Base-by-base conservation (phyloP, 2,888 invertebrate genomes). In the Cataglyphis livida region DNA sequence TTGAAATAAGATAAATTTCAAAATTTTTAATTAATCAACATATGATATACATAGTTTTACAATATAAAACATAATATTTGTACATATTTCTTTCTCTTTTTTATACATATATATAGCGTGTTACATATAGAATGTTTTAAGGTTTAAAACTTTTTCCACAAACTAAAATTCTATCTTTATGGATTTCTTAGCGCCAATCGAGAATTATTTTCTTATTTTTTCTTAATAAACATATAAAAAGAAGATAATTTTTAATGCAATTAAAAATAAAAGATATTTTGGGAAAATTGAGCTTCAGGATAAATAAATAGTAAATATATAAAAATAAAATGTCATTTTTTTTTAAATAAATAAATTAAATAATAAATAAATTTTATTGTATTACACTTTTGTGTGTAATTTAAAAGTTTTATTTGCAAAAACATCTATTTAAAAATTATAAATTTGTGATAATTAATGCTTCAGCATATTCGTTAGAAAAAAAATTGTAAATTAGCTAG, bases 71-170 rank as follows among this genome's bases (percentile, higher is more conserved):
- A 25, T 5, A 73, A 44, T 48, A 6, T 73, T 10, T 35, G 3
- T 57, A 25, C 1, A 28, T 28, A 28, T 3, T 0, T 41, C 51
- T 18, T 32, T 64, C 38, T 6, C 6, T 35, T 6, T 35, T 6
- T 35, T 0, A 38, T 38, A 10, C 3, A 41, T 41, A 38, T 9
- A 1, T 41, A 41, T 57, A 41, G 28, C 41, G 6, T 59, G 2
- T 3, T 0, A 15, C 10, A 25, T 18, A 6, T 0, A 59, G 10
- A 3, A 21, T 41, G 0, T 41, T 10, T 38, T 4, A 41, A 73
- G 54, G 35, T 70, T 7, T 70, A 32, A 68, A 15, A n/a, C 15
- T 48, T n/a, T 66, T 28, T 66, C n/a, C 7, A 21, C 41, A 61
- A 32, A 41, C 12, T 12, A 44, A 15, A 15, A 44, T 44, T 12